Evolutionary conservation across 2,113 vertebrate genomes (phyloP).

Genomic region (Corapipo altera): DNA sequence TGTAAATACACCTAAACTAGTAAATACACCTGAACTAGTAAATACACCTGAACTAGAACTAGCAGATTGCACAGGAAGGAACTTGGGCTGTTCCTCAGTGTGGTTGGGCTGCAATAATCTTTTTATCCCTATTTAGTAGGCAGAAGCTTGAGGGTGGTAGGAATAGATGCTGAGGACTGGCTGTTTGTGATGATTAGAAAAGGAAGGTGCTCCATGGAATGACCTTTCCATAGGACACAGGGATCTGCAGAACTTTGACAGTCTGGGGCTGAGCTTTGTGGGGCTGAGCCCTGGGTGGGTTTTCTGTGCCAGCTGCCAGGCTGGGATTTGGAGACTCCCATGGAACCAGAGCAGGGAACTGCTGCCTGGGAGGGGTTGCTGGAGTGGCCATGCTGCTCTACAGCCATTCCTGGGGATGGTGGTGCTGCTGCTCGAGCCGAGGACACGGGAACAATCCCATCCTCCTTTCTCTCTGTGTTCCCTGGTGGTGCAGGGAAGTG

Average conservation of each 20-base stretch:
- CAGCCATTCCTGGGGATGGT: not conserved
- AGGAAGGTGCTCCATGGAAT: not conserved
- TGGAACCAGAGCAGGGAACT: not conserved
- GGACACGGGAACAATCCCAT: not conserved
- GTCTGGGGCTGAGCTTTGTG: not conserved
- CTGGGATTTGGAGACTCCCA: not conserved
- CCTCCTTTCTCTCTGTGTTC: not conserved
- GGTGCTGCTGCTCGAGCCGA: not conserved
- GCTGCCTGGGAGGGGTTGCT: not conserved
- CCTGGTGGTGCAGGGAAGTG: not conserved
- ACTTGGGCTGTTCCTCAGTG: accelerated
- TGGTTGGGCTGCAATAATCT: not conserved
- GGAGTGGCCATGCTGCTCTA: not conserved
- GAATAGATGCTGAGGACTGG: not conserved
- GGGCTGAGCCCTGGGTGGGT: not conserved
- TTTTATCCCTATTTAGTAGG: not conserved
- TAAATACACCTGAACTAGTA: too few species aligned
- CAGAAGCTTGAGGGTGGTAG: not conserved
- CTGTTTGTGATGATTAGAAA: not conserved
- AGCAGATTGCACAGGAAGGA: not conserved
- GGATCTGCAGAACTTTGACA: not conserved
- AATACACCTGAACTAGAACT: too few species aligned
- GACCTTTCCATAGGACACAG: not conserved
- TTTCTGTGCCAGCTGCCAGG: not conserved
- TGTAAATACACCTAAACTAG: not conserved